A percentile compares a stretch with the other conserved stretches of the same genome.
phyloP scores from a whole-genome alignment of 2,888 invertebrate genomes.

The Macrosoma leucophasiata region DNA sequence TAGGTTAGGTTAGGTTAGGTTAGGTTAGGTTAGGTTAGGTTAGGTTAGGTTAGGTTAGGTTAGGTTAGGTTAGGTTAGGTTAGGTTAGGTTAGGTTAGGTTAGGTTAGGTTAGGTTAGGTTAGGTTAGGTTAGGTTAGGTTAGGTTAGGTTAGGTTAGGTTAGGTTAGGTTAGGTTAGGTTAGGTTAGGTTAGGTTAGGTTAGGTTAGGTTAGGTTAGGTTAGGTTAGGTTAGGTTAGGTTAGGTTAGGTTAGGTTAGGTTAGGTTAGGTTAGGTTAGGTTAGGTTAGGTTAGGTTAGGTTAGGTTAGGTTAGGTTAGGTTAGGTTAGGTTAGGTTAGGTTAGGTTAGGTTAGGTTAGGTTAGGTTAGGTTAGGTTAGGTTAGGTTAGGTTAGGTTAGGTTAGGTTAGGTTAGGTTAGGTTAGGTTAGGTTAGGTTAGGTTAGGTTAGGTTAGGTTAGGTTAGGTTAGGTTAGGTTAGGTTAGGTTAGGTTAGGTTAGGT shows the following conservation, averaged over 20 bases:
- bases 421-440: slow-evolving; percentile 28
- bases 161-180: slow-evolving; percentile 5
- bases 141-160: slow-evolving; percentile 5
- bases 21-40: slow-evolving; percentile 27
- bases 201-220: slow-evolving; percentile 26
- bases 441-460: slow-evolving; percentile 26
- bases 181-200: slow-evolving; percentile 12
- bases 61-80: slow-evolving; percentile 24
- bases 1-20: slow-evolving; percentile 21
- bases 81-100: slow-evolving; percentile 26
- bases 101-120: slow-evolving; percentile 27
- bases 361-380: slow-evolving; percentile 8
- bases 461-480: slow-evolving; percentile 23
- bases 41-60: slow-evolving; percentile 20
- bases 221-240: slow-evolving; percentile 28
- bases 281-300: slow-evolving; percentile 31
- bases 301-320: slow-evolving; percentile 27
- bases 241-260: slow-evolving; percentile 30
- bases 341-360: slow-evolving; percentile 15
- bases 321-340: slow-evolving; percentile 17
- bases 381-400: slow-evolving; percentile 7
- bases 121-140: slow-evolving; percentile 17
- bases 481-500: slow-evolving; percentile 25
- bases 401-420: slow-evolving; percentile 28
- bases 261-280: slow-evolving; percentile 30